A percentile compares a stretch with the other conserved stretches of the same genome.
Conservation (phyloP, 1,140 invertebrate genomes). For the Polypedilum pembai region DNA sequence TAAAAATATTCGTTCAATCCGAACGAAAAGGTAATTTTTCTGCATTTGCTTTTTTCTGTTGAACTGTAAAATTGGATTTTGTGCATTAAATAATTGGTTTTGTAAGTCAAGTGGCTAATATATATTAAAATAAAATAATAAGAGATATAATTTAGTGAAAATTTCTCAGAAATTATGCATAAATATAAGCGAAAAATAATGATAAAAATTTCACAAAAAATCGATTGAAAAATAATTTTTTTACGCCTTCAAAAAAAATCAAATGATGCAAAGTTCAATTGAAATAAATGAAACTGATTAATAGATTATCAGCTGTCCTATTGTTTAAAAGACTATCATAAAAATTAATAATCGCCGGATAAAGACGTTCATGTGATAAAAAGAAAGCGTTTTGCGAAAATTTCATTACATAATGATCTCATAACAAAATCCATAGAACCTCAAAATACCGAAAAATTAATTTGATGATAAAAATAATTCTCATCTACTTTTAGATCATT, state of each 20-base stretch:
- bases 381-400: background rate
- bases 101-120: background rate
- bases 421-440: conserved; percentile 9
- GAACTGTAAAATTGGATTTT: background rate
- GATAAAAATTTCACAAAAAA: background rate
- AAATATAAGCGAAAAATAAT: background rate
- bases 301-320: background rate
- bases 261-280: background rate
- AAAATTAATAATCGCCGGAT: background rate
- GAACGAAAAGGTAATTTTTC: conserved; percentile 4
- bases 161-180: background rate
- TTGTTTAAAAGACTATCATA: background rate
- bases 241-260: background rate
- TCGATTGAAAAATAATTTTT: background rate
- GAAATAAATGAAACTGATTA: background rate
- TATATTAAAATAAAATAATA: background rate
- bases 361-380: background rate
- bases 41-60: background rate
- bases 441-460: background rate
- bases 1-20: too few species aligned
- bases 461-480: background rate
- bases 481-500: conserved; percentile 18
- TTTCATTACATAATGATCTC: conserved; percentile 18
- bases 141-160: background rate
- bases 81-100: conserved; percentile 4